Evolutionary conservation across 1,140 invertebrate species (phyloP).

Genomic region (Venturia canescens): DNA sequence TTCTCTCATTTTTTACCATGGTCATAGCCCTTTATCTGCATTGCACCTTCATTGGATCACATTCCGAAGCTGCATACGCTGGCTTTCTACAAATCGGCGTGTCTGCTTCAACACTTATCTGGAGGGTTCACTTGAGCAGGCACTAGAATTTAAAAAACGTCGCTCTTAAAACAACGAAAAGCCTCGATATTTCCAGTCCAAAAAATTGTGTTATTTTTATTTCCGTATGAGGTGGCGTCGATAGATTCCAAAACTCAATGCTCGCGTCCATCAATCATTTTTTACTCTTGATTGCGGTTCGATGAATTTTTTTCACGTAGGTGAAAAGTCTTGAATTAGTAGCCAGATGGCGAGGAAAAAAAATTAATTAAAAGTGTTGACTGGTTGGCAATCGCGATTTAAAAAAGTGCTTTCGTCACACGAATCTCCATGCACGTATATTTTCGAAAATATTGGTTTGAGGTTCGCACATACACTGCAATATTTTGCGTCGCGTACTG

Average conservation of each 20-base stretch:
- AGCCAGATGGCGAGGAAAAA: too few relatives aligned
- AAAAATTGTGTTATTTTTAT: too few relatives aligned
- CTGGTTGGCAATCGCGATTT: background rate
- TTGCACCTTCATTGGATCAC: background rate
- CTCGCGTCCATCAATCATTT: too few relatives aligned
- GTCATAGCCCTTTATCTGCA: background rate
- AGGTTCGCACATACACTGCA: background rate
- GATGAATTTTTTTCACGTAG: too few relatives aligned
- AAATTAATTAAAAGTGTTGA: too few relatives aligned
- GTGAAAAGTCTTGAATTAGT: too few relatives aligned
- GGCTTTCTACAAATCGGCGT: constrained; percentile 43
- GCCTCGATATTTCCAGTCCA: too few relatives aligned
- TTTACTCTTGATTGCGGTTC: too few relatives aligned
- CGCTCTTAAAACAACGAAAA: constrained; percentile 37
- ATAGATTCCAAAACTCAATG: too few relatives aligned
- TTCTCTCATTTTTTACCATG: too few relatives aligned
- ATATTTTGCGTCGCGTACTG: constrained; percentile 37
- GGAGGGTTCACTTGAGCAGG: constrained; percentile 44
- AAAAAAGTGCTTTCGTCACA: background rate
- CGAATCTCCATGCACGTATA: too few relatives aligned
- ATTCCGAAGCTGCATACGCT: constrained; percentile 39
- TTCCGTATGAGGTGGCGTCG: too few relatives aligned
- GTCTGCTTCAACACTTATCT: constrained; percentile 46
- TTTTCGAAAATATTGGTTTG: background rate
- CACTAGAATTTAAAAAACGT: constrained; percentile 45